Evolutionary conservation across 2,113 vertebrate species (phyloP).

Genomic region (Aphyosemion australe): DNA sequence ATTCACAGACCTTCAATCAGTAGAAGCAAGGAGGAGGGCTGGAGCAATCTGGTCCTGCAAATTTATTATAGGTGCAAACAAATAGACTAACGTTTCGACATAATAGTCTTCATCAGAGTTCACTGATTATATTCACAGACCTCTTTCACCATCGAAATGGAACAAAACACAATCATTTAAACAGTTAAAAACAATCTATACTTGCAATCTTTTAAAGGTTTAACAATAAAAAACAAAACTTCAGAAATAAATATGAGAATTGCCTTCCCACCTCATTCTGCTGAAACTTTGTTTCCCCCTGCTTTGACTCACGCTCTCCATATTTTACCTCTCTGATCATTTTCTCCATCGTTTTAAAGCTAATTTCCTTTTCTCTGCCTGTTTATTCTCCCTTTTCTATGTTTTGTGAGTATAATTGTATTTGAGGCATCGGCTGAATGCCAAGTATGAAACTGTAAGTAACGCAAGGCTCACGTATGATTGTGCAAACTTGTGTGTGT

Average conservation of each 20-base stretch:
- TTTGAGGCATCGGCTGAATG: conserved; percentile 49
- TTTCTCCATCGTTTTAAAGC: conserved; percentile 9
- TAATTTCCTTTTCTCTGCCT: conserved; percentile 22
- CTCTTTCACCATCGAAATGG: no score
- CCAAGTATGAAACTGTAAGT: conserved; percentile 37
- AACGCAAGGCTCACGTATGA: conserved; percentile 43
- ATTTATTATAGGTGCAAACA: no score
- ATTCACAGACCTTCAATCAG: no score
- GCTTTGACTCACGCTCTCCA: conserved; percentile 5
- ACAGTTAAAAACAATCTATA: no score
- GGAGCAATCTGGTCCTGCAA: no score
- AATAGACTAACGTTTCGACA: no score
- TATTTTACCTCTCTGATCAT: neutral
- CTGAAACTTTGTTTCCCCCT: neutral
- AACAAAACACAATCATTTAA: no score
- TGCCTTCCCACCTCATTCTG: neutral
- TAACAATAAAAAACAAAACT: neutral
- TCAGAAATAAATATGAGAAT: neutral
- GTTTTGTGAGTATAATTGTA: conserved; percentile 26
- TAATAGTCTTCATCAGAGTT: no score
- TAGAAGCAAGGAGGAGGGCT: no score
- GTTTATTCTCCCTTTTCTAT: conserved; percentile 16
- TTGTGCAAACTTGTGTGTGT: conserved; percentile 34
- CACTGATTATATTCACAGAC: no score
- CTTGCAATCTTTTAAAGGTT: no score